phyloP scores from a whole-genome alignment of 2,113 vertebrate genomes.

The Maccullochella peelii region DNA sequence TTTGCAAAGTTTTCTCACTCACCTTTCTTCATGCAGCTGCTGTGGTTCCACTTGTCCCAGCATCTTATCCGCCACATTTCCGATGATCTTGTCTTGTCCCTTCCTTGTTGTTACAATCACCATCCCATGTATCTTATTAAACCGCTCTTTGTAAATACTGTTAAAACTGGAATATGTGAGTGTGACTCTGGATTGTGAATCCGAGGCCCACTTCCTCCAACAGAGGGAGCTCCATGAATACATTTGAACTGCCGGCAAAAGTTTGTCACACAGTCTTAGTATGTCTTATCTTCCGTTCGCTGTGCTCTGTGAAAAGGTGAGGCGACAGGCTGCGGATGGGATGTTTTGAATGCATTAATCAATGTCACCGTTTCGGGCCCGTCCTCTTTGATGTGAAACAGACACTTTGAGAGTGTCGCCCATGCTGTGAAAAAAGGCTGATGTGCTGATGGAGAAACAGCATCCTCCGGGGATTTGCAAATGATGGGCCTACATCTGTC shows the following conservation, averaged over 20 bases:
- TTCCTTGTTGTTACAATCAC: background rate
- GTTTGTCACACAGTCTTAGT: constrained; percentile 43
- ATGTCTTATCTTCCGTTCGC: constrained; percentile 71
- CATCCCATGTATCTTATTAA: background rate
- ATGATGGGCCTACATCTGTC: constrained; percentile 78
- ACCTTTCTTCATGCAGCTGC: constrained; percentile 2
- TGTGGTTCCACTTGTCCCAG: background rate
- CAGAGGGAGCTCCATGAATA: constrained; percentile 78
- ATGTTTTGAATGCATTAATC: constrained; percentile 82
- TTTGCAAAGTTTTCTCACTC: constrained; percentile 25
- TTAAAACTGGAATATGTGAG: background rate
- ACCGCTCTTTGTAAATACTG: background rate
- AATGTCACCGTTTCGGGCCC: constrained; percentile 73
- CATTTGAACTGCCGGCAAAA: constrained; percentile 34
- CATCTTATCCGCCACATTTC: background rate
- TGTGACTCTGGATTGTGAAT: background rate
- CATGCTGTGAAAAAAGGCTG: constrained; percentile 79
- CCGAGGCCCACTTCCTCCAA: constrained; percentile 32
- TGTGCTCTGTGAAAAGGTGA: constrained; percentile 74
- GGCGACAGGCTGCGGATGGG: constrained; percentile 70
- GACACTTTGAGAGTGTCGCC: constrained; percentile 77
- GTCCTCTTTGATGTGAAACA: constrained; percentile 86
- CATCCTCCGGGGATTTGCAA: constrained; percentile 82
- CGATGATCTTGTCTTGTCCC: background rate
- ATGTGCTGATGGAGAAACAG: constrained; percentile 83